Percentiles rank a stretch among this genome's conserved stretches.
Evolutionary conservation across 2,888 invertebrate species (phyloP).

Genomic region (Agriotes lineatus): DNA sequence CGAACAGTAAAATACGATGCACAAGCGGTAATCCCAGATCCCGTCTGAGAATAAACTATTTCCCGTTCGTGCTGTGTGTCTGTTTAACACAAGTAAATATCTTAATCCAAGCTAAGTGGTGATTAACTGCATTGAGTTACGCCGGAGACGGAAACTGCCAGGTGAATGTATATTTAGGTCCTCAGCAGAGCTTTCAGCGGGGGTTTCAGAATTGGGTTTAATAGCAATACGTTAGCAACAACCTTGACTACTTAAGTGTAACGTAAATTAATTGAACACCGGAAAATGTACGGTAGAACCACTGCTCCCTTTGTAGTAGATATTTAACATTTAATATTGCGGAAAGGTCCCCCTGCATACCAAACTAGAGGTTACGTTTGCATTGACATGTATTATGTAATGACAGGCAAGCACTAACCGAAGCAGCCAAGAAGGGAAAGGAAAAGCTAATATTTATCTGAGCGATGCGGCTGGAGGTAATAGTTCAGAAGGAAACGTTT

Average conservation of each 20-base stretch:
- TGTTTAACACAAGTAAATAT: constrained; percentile 42
- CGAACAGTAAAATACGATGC: constrained; percentile 23
- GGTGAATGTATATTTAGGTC: constrained; percentile 44
- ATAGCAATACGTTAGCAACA: constrained; percentile 29
- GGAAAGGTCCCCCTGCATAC: not conserved
- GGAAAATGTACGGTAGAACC: constrained; percentile 11
- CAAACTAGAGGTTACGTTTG: too few species aligned
- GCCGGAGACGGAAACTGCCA: constrained; percentile 41
- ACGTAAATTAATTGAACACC: constrained; percentile 34
- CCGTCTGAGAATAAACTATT: constrained; percentile 33
- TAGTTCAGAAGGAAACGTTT: too few species aligned
- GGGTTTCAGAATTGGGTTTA: constrained; percentile 31
- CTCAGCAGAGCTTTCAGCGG: constrained; percentile 28
- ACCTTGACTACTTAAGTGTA: constrained; percentile 34
- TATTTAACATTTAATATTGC: not conserved
- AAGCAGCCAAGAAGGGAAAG: too few species aligned
- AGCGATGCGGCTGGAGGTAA: too few species aligned
- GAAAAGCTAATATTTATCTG: too few species aligned
- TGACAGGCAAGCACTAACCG: too few species aligned
- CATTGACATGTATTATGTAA: too few species aligned
- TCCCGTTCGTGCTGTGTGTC: constrained; percentile 35
- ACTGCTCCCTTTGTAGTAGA: constrained; percentile 4
- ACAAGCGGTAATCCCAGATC: constrained; percentile 30
- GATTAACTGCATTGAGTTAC: constrained; percentile 43
- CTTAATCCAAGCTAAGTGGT: constrained; percentile 45